phyloP scores from a whole-genome alignment of 1,140 invertebrate species.

The Conopomorpha cramerella region DNA sequence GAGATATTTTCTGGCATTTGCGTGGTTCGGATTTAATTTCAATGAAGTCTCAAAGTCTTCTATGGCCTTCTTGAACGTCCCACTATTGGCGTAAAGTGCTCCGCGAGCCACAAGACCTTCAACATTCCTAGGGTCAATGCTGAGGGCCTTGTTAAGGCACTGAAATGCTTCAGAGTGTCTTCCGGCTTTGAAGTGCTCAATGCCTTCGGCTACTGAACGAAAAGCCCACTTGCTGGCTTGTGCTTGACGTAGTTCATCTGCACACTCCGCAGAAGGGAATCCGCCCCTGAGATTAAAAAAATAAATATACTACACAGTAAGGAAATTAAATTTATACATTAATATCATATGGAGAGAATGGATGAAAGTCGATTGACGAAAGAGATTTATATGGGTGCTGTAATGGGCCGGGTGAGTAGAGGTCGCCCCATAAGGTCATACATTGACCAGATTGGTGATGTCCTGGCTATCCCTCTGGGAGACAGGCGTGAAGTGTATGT shows the following conservation, averaged over 20 bases:
- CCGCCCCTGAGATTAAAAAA: conserved; percentile 62
- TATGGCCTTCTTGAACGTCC: conserved; percentile 90
- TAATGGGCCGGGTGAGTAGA: too few relatives aligned
- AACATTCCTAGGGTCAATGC: conserved; percentile 90
- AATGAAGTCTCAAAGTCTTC: conserved; percentile 93
- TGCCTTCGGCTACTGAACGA: conserved; percentile 88
- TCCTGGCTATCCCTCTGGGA: too few relatives aligned
- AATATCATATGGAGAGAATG: conserved; percentile 5
- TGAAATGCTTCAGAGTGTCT: conserved; percentile 92
- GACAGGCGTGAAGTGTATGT: too few relatives aligned
- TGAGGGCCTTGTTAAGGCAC: conserved; percentile 90
- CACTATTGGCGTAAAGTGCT: conserved; percentile 92
- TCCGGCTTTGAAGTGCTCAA: conserved; percentile 90
- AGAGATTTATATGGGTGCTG: too few relatives aligned
- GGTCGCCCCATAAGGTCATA: too few relatives aligned
- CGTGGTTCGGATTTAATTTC: conserved; percentile 84
- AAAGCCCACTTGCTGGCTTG: conserved; percentile 94
- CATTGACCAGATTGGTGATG: too few relatives aligned
- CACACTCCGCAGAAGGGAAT: conserved; percentile 81
- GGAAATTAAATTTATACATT: conserved; percentile 3
- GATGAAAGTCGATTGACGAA: too few relatives aligned
- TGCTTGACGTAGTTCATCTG: conserved; percentile 79
- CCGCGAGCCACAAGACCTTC: conserved; percentile 93
- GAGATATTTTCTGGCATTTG: conserved; percentile 94
- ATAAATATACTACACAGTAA: conserved; percentile 10